Base-by-base conservation (phyloP, 2,888 invertebrate genomes). In the Oegoconia quadripuncta region DNA sequence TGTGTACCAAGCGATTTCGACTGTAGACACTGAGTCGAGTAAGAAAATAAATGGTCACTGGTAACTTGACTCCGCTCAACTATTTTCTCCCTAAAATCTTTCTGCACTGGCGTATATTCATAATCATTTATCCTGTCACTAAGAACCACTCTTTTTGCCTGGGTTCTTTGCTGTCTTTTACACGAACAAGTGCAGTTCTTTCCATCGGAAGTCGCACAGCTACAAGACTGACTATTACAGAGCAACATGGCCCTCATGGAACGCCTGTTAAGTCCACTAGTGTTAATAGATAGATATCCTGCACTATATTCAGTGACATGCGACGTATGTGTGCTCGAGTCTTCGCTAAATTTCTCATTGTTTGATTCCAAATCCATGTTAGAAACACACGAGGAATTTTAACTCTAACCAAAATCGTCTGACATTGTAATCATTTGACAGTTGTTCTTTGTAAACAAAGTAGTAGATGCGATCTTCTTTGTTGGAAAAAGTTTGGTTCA, bases 321-420 rank as follows among this genome's bases (percentile, higher is more conserved):
- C 9, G 29, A 30, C 3, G 17, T 17, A n/a, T 17, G 6, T 2
- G 30, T 7, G 1, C 13, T 13, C 2, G 27, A 27, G 14, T 12
- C 11, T 16, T 17, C 11, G 30, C 17, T 17, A 7, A 13, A 27
- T 13, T 13, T 9, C 2, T 20, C 12, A 31, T 12, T 18, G 6
- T 13, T 13, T 12, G 14, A 20, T 17, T 45, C 48, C 32, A 40
- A 46, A 48, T 51, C 50, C 60, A 60, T 56, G 38, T 46, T 52
- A 3, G 52, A 38, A 48, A 39, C 31, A 39, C 47, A 62, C 61
- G 41, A 31, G 38, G 49, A 55, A 61, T 55, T 64, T 63, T 56
- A 41, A 35, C 27, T 32, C 31, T 34, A 26, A 33, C 25, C 41
- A 39, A 47, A 42, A 34, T 34, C 22, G 22, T 35, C 35, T 37